Evolutionary conservation across 2,888 invertebrate species (phyloP), one percentile per base, ranked within the genome.

Genomic region (Tuta absoluta): DNA sequence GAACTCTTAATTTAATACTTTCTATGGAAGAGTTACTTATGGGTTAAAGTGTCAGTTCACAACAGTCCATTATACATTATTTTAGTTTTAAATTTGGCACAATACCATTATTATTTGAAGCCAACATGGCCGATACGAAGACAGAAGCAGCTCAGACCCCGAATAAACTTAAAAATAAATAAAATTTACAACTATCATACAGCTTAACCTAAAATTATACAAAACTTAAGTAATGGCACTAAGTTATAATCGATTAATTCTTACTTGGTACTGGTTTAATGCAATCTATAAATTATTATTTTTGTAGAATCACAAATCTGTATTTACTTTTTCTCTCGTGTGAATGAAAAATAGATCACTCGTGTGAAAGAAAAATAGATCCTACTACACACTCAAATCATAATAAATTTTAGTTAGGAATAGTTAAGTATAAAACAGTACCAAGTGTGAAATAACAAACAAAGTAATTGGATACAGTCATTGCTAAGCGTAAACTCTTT

Each of bases 131-230:
- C n/a, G 14, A 38, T 28, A 51, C 53, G 45, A 59, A 38, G 45
- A 66, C 63, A 65, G 10, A 64, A 66, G 66, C 64, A 19, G 62
- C 59, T 62, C 64, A 71, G 75, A 74, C 68, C 68, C 72, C 68
- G 70, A 73, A 56, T 73, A 77, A 79, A 80, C 83, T 83, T 85
- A 82, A 73, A 74, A 82, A 84, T 84, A 84, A 84, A 84, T 85
- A 78, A 77, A 76, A 80, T 74, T 79, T 23, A 81, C 76, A 81
- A 62, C 14, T 53, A 53, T 61, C 76, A 74, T 74, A 75, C 74
- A 75, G 65, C 70, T 71, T 73, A 74, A 53, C 72, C 74, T 77
- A 78, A 63, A 71, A 75, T 75, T 71, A 70, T 76, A 77, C 75
- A 76, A 33, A 69, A 74, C 69, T 71, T 71, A 73, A 74, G 19